A percentile compares a stretch with the other conserved stretches of the same genome.
Conservation (phyloP, 2,888 invertebrate species). For the Glyphotaelius pellucidus region DNA sequence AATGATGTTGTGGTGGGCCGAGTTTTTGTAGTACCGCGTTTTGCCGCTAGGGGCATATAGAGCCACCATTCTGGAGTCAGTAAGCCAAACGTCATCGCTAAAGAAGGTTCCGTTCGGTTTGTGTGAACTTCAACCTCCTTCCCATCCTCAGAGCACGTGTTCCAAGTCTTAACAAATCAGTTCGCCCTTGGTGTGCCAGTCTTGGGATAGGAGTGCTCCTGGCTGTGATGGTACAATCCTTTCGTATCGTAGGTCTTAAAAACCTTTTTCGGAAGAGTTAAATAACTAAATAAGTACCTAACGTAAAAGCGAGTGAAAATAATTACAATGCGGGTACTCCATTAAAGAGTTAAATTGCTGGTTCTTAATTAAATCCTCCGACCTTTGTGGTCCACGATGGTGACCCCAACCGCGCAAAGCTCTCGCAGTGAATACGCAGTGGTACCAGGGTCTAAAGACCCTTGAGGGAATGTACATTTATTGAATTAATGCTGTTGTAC, state of each 20-base stretch:
- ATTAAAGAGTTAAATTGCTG: not conserved
- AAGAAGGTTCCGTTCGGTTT: no score
- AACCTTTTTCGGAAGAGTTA: not conserved
- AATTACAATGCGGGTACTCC: not conserved
- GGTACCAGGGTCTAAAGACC: not conserved
- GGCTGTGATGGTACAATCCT: no score
- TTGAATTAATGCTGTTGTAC: not conserved
- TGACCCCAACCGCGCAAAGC: not conserved
- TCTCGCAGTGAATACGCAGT: not conserved
- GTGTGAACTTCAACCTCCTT: no score
- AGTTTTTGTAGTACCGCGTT: no score
- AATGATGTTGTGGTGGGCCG: no score
- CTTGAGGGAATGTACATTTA: not conserved
- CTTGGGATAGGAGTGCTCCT: no score
- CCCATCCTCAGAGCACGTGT: no score
- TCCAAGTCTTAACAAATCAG: no score
- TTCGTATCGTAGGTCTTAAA: not conserved
- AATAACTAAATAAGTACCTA: not conserved
- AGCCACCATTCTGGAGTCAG: no score
- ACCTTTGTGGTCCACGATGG: not conserved
- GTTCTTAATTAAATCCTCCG: not conserved
- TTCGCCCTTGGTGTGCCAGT: no score
- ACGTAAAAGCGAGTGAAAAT: not conserved
- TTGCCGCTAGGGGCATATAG: no score
- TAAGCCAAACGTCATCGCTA: no score